Percentiles rank a stretch among this genome's conserved stretches.
phyloP scores from a whole-genome alignment of 1,140 invertebrate genomes.

The Trichonephila clavata region DNA sequence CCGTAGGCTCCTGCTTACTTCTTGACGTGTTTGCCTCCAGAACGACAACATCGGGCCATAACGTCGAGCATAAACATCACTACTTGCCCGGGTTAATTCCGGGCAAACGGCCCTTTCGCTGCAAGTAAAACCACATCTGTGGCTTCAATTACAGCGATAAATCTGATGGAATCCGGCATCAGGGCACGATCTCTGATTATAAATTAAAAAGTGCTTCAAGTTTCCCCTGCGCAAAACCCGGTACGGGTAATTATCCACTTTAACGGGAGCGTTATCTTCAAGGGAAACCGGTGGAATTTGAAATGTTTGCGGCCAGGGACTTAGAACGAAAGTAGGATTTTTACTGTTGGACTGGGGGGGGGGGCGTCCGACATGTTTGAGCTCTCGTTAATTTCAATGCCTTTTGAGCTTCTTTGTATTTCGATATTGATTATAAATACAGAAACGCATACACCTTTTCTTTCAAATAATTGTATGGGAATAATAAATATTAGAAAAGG shows the following conservation, averaged over 20 bases:
- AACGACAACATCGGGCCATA: constrained; percentile 13
- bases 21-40: constrained; percentile 35
- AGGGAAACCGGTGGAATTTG: not conserved
- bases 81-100: constrained; percentile 28
- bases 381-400: not conserved
- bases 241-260: constrained; percentile 39
- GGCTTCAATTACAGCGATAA: constrained; percentile 62
- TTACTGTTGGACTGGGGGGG: not conserved
- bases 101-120: not conserved
- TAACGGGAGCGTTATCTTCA: constrained; percentile 53
- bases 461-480: not conserved
- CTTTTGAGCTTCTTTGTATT: not conserved
- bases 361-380: not conserved
- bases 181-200: constrained; percentile 46
- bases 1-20: not conserved
- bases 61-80: constrained; percentile 39
- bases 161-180: constrained; percentile 27
- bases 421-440: not conserved
- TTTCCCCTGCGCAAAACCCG: constrained; percentile 1
- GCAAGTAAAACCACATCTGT: constrained; percentile 48
- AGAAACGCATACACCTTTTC: no score
- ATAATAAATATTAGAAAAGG: not conserved
- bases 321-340: not conserved
- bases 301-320: constrained; percentile 14
- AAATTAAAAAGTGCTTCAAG: constrained; percentile 61